A percentile compares a stretch with the other conserved stretches of the same genome.
Evolutionary conservation across 2,888 invertebrate species (phyloP).

Genomic region (Eupithecia vulgata): DNA sequence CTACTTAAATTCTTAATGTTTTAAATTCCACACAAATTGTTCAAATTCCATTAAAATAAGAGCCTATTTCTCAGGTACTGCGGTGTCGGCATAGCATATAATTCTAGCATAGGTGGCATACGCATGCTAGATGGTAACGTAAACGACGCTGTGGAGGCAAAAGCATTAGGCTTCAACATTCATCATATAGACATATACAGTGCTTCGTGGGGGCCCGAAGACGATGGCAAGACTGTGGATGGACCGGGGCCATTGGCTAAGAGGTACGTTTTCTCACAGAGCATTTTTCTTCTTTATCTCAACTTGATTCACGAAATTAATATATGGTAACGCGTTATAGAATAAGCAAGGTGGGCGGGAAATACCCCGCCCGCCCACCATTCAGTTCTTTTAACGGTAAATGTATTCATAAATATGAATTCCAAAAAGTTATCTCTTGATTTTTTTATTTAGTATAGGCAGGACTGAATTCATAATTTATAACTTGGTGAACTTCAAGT

Average conservation of each 20-base stretch:
- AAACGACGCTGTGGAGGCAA: conserved; percentile 97
- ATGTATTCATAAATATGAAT: background rate
- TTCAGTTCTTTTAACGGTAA: background rate
- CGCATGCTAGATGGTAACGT: conserved; percentile 99
- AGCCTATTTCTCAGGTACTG: conserved; percentile 86
- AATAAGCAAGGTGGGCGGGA: background rate
- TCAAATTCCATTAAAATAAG: background rate
- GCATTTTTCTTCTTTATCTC: background rate
- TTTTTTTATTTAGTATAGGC: background rate
- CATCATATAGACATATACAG: conserved; percentile 98
- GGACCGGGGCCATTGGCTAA: conserved; percentile 96
- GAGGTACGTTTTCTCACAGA: conserved; percentile 61
- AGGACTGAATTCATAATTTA: background rate
- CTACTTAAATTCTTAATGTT: too few relatives aligned
- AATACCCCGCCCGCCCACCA: background rate
- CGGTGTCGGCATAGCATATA: conserved; percentile 98
- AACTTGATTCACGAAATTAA: background rate
- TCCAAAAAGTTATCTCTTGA: background rate
- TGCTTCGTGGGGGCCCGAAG: conserved; percentile 98
- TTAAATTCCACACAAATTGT: background rate
- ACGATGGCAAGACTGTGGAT: conserved; percentile 98
- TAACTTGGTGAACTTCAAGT: background rate
- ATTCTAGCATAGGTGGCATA: conserved; percentile 97
- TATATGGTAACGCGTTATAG: background rate
- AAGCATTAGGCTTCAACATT: conserved; percentile 95